Evolutionary conservation across 2,888 invertebrate species (phyloP).

Genomic region (Eucera pruinosa): DNA sequence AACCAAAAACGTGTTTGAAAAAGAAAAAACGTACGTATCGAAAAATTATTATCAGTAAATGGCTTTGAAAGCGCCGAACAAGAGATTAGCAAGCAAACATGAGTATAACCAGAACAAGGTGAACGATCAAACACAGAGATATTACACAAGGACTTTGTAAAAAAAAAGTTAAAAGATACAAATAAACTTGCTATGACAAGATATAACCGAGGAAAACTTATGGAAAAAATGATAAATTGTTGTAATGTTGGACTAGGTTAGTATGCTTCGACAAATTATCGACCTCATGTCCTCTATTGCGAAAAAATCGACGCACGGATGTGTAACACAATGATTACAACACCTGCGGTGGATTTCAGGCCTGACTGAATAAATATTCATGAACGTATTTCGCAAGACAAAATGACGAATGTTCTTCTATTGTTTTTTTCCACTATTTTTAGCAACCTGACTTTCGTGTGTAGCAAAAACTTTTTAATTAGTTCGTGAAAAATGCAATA

Average conservation of each 20-base stretch:
- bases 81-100: constrained; percentile 1
- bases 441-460: no score
- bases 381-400: neutral
- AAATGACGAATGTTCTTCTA: neutral
- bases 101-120: neutral
- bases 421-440: neutral
- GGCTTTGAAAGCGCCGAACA: no score
- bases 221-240: neutral
- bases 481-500: no score
- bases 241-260: neutral
- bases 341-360: constrained; percentile 1
- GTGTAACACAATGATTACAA: neutral
- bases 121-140: constrained; percentile 9
- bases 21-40: neutral
- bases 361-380: constrained; percentile 2
- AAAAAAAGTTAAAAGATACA: neutral
- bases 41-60: neutral
- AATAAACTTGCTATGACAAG: neutral
- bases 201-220: neutral
- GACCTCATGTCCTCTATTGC: neutral
- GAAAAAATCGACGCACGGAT: neutral
- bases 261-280: neutral
- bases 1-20: neutral
- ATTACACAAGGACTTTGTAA: neutral
- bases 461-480: no score